phyloP scores from a whole-genome alignment of 1,140 invertebrate species.

The Eumaeus atala region DNA sequence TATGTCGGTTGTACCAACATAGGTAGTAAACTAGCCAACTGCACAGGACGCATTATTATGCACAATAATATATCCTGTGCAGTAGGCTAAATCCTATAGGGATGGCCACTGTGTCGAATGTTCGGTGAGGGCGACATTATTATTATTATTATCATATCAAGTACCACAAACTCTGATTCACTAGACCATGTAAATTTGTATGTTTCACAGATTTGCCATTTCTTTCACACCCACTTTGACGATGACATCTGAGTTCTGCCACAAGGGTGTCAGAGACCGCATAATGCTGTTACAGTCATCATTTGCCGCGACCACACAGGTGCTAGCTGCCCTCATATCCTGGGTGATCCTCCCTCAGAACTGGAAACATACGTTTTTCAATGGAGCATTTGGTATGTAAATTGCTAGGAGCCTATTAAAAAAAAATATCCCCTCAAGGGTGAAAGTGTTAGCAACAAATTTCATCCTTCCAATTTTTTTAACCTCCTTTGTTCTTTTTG shows the following conservation, averaged over 20 bases:
- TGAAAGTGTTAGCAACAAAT: slow-evolving; percentile 6
- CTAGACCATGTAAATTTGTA: no score
- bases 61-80: no score
- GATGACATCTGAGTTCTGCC: slow-evolving; percentile 51
- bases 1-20: no score
- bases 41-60: no score
- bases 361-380: slow-evolving; percentile 40
- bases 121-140: no score
- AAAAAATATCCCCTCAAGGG: background rate
- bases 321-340: slow-evolving; percentile 36
- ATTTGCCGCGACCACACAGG: slow-evolving; percentile 36
- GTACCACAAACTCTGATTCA: no score
- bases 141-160: no score
- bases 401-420: background rate
- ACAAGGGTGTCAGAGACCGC: slow-evolving; percentile 47
- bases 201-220: slow-evolving; percentile 39
- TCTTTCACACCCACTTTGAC: slow-evolving; percentile 40
- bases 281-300: slow-evolving; percentile 48
- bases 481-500: slow-evolving; percentile 5
- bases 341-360: slow-evolving; percentile 48
- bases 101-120: no score
- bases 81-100: no score
- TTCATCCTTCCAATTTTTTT: slow-evolving; percentile 2
- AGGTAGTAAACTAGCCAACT: no score
- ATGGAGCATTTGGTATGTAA: slow-evolving; percentile 39